Evolutionary conservation across 1,140 invertebrate species (phyloP), one percentile per base, ranked within the genome.

Genomic region (Nasonia vitripennis): DNA sequence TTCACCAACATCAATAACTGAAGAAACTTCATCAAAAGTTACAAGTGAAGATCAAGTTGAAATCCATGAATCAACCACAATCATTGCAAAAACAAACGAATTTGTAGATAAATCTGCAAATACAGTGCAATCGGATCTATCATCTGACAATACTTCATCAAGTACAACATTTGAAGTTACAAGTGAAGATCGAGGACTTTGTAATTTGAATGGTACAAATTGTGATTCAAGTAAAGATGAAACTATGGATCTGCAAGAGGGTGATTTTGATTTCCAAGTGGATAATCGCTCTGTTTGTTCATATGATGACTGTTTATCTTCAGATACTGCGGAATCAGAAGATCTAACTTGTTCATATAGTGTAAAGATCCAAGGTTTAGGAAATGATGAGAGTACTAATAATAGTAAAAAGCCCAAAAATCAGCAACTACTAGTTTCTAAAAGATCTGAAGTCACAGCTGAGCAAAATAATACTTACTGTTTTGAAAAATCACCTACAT

Each of bases 161-260:
- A 27, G 27, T 27, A 27, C 27, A 27, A 27, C 27, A 27, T 27
- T 27, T 27, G 27, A 27, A 27, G 27, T 27, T 27, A 27, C 27
- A 27, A 27, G 27, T 27, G 1, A 27, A 27, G 27, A 27, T 27
- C 27, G 1, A 27, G 27, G 1, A 27, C 27, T 27, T 27, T 27
- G 27, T 27, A 27, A 27, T 20, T 34, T 62, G 31, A 67, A 34
- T 37, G 11, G 31, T 31, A 11, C 5, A 34, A 31, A 71, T 31
- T 12, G 23, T 34, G 6, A 7, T 31, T 9, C 3, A 34, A 71
- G 41, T 45, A 45, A 34, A 3, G 31, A 71, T 14, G 23, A 11
- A 17, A 34, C 27, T 71, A 23, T 34, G 9, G n/a, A 82, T 80
- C 10, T 82, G n/a, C 55, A 82, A 79, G 78, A 31, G 51, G 74